A percentile compares a stretch with the other conserved stretches of the same genome.
Evolutionary conservation across 1,140 invertebrate species (phyloP).

Genomic region (Tetragonula clypearis): DNA sequence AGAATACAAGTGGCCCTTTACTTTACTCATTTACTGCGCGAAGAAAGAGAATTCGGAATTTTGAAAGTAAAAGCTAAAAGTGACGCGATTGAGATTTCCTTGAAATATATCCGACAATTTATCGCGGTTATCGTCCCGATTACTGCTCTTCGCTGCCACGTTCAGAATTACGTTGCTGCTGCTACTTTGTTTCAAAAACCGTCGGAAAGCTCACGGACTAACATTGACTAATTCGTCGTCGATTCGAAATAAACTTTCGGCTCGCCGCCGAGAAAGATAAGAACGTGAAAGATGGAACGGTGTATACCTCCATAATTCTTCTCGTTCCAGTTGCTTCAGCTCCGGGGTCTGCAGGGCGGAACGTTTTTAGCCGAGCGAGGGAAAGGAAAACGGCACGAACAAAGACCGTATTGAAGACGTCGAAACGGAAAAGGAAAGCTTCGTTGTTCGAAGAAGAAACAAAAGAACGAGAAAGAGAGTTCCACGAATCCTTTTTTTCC

Average conservation of each 20-base stretch:
- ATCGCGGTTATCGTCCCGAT: too few relatives aligned
- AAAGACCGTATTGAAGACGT: constrained; percentile 46
- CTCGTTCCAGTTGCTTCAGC: constrained; percentile 6
- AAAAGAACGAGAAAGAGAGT: constrained; percentile 14
- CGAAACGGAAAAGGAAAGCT: constrained; percentile 30
- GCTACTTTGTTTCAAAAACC: background rate
- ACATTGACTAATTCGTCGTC: background rate
- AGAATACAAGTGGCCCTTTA: too few relatives aligned
- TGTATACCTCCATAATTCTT: constrained; percentile 22
- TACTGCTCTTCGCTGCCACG: too few relatives aligned
- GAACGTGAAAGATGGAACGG: background rate
- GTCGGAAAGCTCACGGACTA: background rate
- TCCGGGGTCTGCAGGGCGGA: background rate
- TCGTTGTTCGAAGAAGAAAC: constrained; percentile 33
- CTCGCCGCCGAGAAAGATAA: background rate
- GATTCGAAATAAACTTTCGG: background rate
- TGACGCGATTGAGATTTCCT: too few relatives aligned
- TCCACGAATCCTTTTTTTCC: constrained; percentile 2
- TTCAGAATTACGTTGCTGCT: background rate
- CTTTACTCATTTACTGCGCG: too few relatives aligned
- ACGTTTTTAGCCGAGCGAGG: constrained; percentile 25
- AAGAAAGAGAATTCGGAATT: too few relatives aligned
- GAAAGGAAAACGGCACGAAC: constrained; percentile 30
- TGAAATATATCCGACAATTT: too few relatives aligned
- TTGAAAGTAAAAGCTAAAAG: too few relatives aligned